Base-by-base conservation (phyloP, 1,140 invertebrate species). In the Battus philenor region DNA sequence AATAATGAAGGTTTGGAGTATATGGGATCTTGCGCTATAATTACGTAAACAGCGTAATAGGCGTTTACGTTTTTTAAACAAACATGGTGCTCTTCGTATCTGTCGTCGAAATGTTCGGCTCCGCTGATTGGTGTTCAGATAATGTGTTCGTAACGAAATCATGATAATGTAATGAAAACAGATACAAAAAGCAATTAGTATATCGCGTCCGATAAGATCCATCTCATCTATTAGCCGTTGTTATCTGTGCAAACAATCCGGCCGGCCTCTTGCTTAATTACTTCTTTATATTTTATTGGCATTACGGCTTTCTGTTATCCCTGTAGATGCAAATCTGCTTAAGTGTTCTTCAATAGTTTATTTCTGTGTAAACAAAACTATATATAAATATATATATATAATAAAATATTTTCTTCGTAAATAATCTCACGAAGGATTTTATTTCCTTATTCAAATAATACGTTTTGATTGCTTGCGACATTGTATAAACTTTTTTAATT, bases 161-260 rank as follows among this genome's bases (percentile, higher is more conserved):
- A 33, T 33, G 59, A 69, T 68, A 67, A 59, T 30, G 47, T 54
- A 67, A 57, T 59, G 60, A 63, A 72, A 64, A 63, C 56, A 60
- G 50, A 59, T 67, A 69, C 66, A 67, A 67, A 68, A 62, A 49
- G 65, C 63, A 69, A 72, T 72, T 69, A 72, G 58, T 72, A 57
- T 61, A 67, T 64, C 62, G 58, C 51, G 47, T 27, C 22, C 54
- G 59, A 68, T 68, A 66, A 63, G 48, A 67, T 67, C 63, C 50
- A 57, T 62, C 63, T 54, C 59, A 66, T 63, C 63, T 68, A 67
- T 64, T 64, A 64, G 53, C 52, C 57, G 48, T 12, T 31, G 50
- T 54, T 64, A 72, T 72, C 65, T 50, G 8, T 26, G 47, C 33
- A 51, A 59, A 54, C 49, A 54, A 65, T 52, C 30, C 18, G 30